Evolutionary conservation across 1,140 invertebrate species (phyloP).

Genomic region (Drosophila kikkawai): DNA sequence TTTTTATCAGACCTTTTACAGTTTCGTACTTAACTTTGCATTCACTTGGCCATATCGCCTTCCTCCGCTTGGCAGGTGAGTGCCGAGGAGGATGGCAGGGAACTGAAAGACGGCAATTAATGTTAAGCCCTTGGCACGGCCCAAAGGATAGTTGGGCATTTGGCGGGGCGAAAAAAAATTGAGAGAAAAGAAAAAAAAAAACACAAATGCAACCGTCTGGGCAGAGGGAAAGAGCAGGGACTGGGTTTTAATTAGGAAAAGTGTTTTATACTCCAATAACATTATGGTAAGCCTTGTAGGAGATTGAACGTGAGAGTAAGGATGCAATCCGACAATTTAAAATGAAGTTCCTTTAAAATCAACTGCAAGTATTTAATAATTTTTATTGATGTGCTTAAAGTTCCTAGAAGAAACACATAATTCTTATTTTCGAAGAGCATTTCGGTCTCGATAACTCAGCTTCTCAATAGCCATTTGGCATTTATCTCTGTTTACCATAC

Average conservation of each 20-base stretch:
- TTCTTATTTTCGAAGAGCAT: background rate
- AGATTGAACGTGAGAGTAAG: conserved; percentile 20
- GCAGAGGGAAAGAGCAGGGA: conserved; percentile 27
- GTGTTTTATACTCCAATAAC: conserved; percentile 69
- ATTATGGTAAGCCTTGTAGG: conserved; percentile 54
- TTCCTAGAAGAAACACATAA: background rate
- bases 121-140: conserved; percentile 67
- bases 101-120: conserved; percentile 75
- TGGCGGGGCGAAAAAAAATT: conserved; percentile 31
- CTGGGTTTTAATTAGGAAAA: conserved; percentile 70
- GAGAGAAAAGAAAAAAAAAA: conserved; percentile 12
- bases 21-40: conserved; percentile 65
- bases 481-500: conserved; percentile 77
- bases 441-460: conserved; percentile 15
- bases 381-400: background rate
- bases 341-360: background rate
- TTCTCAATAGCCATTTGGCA: conserved; percentile 59
- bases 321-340: conserved; percentile 5
- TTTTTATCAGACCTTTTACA: conserved; percentile 74
- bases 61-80: conserved; percentile 41
- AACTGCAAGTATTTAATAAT: background rate
- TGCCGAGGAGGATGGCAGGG: conserved; percentile 32
- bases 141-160: conserved; percentile 67
- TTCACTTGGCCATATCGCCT: conserved; percentile 32
- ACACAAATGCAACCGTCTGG: conserved; percentile 11